Evolutionary conservation across 2,888 invertebrate species (phyloP), one percentile per base, ranked within the genome.

Genomic region (Synanthedon andrenaeformis): DNA sequence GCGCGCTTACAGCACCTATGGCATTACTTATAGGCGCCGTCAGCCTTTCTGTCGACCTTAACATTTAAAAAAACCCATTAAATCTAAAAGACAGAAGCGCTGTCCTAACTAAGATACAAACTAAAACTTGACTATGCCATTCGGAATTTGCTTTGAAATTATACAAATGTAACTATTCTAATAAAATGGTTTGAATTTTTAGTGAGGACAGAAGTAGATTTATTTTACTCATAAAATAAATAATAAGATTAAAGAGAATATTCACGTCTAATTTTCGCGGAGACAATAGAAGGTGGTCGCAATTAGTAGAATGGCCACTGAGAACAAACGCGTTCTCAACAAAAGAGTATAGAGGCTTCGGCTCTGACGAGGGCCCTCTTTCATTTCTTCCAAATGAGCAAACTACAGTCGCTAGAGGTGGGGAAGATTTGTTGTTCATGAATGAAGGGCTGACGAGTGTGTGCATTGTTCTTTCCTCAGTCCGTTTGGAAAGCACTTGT

Each of bases 341-440:
- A 85, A 86, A 85, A 82, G 83, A 77, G 69, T 69, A 35, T 12
- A 67, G 70, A 71, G 69, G 70, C 73, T 72, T 72, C 72, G 69
- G 72, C 73, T 73, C 72, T 71, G 76, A 69, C 64, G 69, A 67
- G 67, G 63, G 74, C 74, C 69, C 72, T 76, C 79, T 83, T 82
- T 82, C 85, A 81, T 83, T 82, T 82, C 85, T 85, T 85, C 85
- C 85, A 85, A 86, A 85, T 86, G 86, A 86, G 82, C 86, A 85
- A 83, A 83, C 85, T 83, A 82, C 77, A 75, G 74, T 67, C 73
- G 65, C 72, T 69, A 69, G 23, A 45, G 45, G 72, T 73, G 70
- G 82, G 82, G 79, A 82, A 82, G 79, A 82, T 81, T 82, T 80
- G 81, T 82, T 79, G 79, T 79, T 77, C 61, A 74, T 69, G 77